Evolutionary conservation across 2,797 vertebrate genomes (phyloP).

Genomic region (Phylloscopus collybita): DNA sequence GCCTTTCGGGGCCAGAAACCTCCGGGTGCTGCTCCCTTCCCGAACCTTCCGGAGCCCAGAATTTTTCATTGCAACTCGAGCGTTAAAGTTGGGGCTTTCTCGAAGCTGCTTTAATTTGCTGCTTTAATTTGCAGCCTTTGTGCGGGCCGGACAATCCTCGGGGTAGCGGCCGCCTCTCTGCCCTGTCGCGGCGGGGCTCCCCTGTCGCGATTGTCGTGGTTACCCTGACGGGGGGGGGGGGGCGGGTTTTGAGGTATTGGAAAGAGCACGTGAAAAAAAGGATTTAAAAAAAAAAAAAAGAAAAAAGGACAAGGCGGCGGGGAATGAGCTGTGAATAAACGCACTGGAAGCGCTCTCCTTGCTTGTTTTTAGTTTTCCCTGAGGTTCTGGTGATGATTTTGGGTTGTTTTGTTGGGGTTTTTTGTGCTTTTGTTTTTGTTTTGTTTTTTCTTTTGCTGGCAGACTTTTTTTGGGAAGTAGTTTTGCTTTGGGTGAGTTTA

Average conservation of each 20-base stretch:
- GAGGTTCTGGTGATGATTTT: not conserved
- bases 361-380: not conserved
- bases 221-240: not conserved
- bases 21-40: not conserved
- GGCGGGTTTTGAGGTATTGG: not conserved
- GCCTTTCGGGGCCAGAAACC: not conserved
- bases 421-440: not conserved
- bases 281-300: not conserved
- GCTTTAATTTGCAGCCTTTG: not conserved
- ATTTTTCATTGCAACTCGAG: not conserved
- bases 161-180: not conserved
- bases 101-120: not conserved
- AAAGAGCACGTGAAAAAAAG: not conserved
- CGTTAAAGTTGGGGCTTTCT: not conserved
- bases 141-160: not conserved
- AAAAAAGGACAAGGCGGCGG: not conserved
- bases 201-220: not conserved
- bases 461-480: not conserved
- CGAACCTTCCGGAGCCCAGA: fast-evolving
- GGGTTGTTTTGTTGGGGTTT: not conserved
- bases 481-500: not conserved
- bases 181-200: not conserved
- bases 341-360: not conserved
- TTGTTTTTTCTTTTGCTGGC: not conserved
- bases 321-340: slow-evolving; percentile 22